Conservation (phyloP, 2,888 invertebrate genomes). For the Euzetes globulus region DNA sequence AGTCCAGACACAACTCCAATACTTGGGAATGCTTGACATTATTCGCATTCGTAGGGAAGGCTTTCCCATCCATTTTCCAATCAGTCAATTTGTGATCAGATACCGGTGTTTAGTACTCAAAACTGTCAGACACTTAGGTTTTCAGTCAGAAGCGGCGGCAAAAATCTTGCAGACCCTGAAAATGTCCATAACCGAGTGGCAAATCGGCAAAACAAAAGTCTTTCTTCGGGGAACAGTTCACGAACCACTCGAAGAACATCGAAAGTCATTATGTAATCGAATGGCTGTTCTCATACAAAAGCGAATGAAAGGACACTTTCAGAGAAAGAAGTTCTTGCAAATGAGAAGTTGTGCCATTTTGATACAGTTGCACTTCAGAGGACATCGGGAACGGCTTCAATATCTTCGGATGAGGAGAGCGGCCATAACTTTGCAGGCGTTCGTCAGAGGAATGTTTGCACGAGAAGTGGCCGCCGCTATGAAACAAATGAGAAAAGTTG, state of each 20-base stretch:
- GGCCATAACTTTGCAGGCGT: conserved; percentile 73
- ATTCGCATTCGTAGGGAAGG: conserved; percentile 83
- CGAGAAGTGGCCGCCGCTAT: conserved; percentile 67
- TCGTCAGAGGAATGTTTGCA: conserved; percentile 75
- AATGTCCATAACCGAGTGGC: conserved; percentile 71
- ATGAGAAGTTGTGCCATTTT: conserved; percentile 61
- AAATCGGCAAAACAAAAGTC: conserved; percentile 72
- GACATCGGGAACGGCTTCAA: conserved; percentile 72
- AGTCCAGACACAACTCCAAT: conserved; percentile 76
- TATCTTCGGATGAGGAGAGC: conserved; percentile 74
- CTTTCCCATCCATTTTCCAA: conserved; percentile 73
- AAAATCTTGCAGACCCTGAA: conserved; percentile 58
- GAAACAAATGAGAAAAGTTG: conserved; percentile 59
- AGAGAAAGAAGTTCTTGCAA: conserved; percentile 60
- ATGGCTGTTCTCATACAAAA: conserved; percentile 70
- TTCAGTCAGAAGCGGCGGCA: conserved; percentile 21
- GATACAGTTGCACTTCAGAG: conserved; percentile 74
- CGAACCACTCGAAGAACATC: conserved; percentile 71
- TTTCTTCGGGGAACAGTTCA: conserved; percentile 73
- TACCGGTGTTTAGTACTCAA: conserved; percentile 59
- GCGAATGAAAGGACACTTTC: conserved; percentile 60
- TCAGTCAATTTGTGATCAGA: conserved; percentile 64
- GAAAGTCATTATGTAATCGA: conserved; percentile 61
- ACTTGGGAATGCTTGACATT: conserved; percentile 87
- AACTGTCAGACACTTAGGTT: not conserved